phyloP scores from a whole-genome alignment of 2,888 invertebrate species.

The Eilema sororculum region DNA sequence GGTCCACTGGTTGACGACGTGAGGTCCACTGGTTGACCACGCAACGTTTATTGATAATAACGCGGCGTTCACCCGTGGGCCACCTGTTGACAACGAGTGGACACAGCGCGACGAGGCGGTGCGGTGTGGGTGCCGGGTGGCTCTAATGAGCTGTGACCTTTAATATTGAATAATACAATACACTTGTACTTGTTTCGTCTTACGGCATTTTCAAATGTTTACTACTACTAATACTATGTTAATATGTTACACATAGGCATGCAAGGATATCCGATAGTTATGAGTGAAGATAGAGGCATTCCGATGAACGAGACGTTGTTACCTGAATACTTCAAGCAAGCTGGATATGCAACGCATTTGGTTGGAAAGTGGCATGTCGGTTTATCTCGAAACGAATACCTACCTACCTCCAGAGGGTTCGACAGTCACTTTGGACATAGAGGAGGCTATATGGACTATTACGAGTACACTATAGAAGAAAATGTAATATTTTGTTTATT shows the following conservation, averaged over 20 bases:
- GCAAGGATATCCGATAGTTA: slow-evolving; percentile 79
- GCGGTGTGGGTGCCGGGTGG: too few species aligned
- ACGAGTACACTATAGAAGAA: slow-evolving; percentile 82
- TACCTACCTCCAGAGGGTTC: slow-evolving; percentile 92
- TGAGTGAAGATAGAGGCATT: slow-evolving; percentile 77
- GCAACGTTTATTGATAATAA: too few species aligned
- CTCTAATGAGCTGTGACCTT: too few species aligned
- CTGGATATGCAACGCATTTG: slow-evolving; percentile 92
- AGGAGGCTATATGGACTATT: slow-evolving; percentile 94
- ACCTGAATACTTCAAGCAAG: slow-evolving; percentile 88
- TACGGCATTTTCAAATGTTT: too few species aligned
- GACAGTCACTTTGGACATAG: slow-evolving; percentile 95
- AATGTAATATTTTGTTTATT: slow-evolving; percentile 52
- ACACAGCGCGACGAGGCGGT: too few species aligned
- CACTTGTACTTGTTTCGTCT: too few species aligned
- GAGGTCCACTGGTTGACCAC: too few species aligned
- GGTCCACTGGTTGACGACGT: too few species aligned
- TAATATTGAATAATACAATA: too few species aligned
- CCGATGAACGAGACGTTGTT: slow-evolving; percentile 83
- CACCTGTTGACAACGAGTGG: too few species aligned
- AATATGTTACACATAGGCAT: slow-evolving; percentile 63
- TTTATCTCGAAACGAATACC: slow-evolving; percentile 80
- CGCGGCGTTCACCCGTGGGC: too few species aligned
- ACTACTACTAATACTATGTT: too few species aligned
- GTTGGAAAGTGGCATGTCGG: slow-evolving; percentile 95